Evolutionary conservation across 2,113 vertebrate species (phyloP).

Genomic region (Actenoides hombroni): DNA sequence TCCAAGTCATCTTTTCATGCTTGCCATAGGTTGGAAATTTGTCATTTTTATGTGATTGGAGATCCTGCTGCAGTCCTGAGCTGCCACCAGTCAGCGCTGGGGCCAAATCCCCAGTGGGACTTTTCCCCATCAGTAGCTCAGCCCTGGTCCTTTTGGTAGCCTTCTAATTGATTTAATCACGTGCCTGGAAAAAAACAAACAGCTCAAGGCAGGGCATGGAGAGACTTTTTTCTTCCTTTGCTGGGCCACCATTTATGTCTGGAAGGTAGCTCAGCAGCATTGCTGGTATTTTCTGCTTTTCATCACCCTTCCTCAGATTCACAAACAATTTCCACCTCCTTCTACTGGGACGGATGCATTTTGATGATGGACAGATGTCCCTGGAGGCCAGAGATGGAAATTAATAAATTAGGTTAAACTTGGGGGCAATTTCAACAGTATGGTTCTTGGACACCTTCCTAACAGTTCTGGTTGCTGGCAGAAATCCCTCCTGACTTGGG

Average conservation of each 20-base stretch:
- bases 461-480: background rate
- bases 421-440: background rate
- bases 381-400: background rate
- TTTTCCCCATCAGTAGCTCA: background rate
- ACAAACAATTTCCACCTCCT: background rate
- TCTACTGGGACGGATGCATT: background rate
- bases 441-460: background rate
- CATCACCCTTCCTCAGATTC: background rate
- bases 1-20: accelerated
- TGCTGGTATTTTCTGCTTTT: background rate
- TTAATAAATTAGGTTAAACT: background rate
- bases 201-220: background rate
- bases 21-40: background rate
- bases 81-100: background rate
- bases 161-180: background rate
- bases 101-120: background rate
- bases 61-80: background rate
- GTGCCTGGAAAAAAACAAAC: background rate
- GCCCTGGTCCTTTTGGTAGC: background rate
- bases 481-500: background rate
- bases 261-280: background rate
- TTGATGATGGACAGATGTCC: background rate
- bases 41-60: background rate
- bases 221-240: background rate
- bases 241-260: background rate